Evolutionary conservation across 2,113 vertebrate genomes (phyloP).

Genomic region (Macaca nemestrina): DNA sequence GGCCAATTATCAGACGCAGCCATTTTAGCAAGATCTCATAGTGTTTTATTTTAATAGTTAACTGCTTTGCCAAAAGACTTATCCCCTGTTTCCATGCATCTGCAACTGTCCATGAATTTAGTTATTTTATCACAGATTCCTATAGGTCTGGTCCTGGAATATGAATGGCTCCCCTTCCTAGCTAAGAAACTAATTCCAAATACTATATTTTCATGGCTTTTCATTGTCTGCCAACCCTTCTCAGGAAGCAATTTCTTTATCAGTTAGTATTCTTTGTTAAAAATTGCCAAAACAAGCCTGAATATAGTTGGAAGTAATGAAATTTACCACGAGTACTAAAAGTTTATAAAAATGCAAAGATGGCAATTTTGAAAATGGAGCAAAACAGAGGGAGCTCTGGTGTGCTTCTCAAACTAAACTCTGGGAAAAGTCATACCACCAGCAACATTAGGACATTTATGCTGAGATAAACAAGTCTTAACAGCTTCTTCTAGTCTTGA

Average conservation of each 20-base stretch:
- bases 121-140: background rate
- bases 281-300: background rate
- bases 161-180: background rate
- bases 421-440: background rate
- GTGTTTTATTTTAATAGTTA: background rate
- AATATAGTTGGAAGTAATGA: background rate
- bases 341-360: background rate
- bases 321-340: background rate
- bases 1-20: background rate
- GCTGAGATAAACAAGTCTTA: background rate
- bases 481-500: background rate
- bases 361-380: background rate
- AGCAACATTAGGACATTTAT: fast-evolving
- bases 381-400: background rate
- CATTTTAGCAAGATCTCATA: background rate
- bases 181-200: background rate
- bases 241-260: background rate
- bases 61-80: background rate
- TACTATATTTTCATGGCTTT: background rate
- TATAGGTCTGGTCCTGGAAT: fast-evolving
- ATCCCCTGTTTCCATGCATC: background rate
- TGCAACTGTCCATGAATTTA: background rate
- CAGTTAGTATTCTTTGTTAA: background rate
- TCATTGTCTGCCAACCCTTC: background rate
- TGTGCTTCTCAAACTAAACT: background rate